Evolutionary conservation across 2,888 invertebrate genomes (phyloP).

Genomic region (Orchestes rusci): DNA sequence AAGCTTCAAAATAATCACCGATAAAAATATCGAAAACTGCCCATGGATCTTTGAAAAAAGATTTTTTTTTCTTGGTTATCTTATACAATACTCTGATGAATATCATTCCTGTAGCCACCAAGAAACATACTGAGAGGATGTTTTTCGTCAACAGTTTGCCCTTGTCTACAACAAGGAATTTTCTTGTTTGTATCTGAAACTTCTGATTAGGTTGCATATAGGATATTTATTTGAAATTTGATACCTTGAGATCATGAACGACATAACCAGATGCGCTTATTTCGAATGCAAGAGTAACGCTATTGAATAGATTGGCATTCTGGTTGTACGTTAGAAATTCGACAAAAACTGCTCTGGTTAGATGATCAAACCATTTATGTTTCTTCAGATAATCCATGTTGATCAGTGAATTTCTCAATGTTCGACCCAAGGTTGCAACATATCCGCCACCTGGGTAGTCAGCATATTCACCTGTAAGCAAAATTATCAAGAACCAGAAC

Average conservation of each 20-base stretch:
- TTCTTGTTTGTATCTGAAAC: conserved; percentile 32
- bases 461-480: conserved; percentile 31
- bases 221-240: conserved; percentile 1
- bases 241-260: conserved; percentile 20
- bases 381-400: conserved; percentile 31
- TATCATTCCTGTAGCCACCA: conserved; percentile 26
- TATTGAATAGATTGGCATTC: conserved; percentile 34
- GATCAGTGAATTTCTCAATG: conserved; percentile 30
- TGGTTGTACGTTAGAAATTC: conserved; percentile 35
- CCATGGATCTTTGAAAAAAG: conserved; percentile 29
- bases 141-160: conserved; percentile 20
- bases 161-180: conserved; percentile 29
- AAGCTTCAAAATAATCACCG: conserved; percentile 1
- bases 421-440: conserved; percentile 32
- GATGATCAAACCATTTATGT: conserved; percentile 32
- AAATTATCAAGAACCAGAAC: no score
- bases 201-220: not conserved
- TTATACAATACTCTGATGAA: conserved; percentile 23
- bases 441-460: conserved; percentile 35
- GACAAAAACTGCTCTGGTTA: conserved; percentile 31
- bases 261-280: conserved; percentile 33
- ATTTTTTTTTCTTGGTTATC: conserved; percentile 21
- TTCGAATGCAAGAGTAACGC: conserved; percentile 32
- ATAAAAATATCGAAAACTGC: conserved; percentile 31
- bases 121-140: conserved; percentile 27